Evolutionary conservation across 2,888 invertebrate genomes (phyloP).

Genomic region (Trichogramma evanescens): DNA sequence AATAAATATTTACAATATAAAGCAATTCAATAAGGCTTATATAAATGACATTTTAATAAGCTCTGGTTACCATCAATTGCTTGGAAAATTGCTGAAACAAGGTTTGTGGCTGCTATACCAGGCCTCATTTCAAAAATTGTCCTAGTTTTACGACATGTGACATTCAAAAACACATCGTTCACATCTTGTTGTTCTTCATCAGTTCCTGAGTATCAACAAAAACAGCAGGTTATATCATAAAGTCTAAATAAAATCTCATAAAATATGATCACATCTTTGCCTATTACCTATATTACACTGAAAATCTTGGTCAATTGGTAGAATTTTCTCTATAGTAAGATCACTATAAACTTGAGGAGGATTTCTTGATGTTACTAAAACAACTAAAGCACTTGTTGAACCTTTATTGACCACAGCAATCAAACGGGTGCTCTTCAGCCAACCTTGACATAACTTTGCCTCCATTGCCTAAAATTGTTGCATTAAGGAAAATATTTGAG

Average conservation of each 20-base stretch:
- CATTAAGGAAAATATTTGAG: slow-evolving; percentile 14
- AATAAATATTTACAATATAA: neutral
- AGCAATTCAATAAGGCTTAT: neutral
- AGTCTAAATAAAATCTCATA: neutral
- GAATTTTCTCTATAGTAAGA: slow-evolving; percentile 70
- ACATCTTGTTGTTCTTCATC: slow-evolving; percentile 49
- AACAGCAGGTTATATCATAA: neutral
- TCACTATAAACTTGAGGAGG: slow-evolving; percentile 70
- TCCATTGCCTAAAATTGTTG: slow-evolving; percentile 46
- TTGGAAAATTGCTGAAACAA: slow-evolving; percentile 67
- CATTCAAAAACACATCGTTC: slow-evolving; percentile 52
- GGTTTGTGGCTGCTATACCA: slow-evolving; percentile 59
- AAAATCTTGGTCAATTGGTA: slow-evolving; percentile 74
- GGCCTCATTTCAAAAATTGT: slow-evolving; percentile 53
- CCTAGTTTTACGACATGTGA: slow-evolving; percentile 50
- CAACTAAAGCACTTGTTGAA: slow-evolving; percentile 53
- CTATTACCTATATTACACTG: slow-evolving; percentile 65
- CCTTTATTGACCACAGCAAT: slow-evolving; percentile 57
- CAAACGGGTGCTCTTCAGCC: slow-evolving; percentile 51
- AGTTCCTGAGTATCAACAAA: slow-evolving; percentile 44
- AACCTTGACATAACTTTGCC: slow-evolving; percentile 50
- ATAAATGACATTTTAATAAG: slow-evolving; percentile 23
- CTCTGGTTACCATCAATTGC: slow-evolving; percentile 60
- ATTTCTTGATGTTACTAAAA: slow-evolving; percentile 54
- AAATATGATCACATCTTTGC: neutral